phyloP scores from a whole-genome alignment of 1,140 invertebrate genomes.

The Penaeus chinensis region DNA sequence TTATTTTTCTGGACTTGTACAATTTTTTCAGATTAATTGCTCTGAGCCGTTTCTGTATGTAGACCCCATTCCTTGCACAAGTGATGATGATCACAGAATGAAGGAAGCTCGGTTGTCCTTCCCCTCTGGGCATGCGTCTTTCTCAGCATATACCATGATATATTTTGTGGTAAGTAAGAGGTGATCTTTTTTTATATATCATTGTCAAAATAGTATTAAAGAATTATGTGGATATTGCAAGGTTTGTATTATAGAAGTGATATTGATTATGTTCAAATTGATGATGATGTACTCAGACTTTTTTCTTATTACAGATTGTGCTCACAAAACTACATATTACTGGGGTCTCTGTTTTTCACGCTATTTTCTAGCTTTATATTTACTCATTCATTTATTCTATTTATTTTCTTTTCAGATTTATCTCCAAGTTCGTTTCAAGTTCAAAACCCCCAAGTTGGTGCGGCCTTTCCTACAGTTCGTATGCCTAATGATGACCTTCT shows the following conservation, averaged over 20 bases:
- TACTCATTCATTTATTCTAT: not conserved
- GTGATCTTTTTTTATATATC: not conserved
- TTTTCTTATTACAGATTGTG: not conserved
- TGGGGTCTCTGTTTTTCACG: not conserved
- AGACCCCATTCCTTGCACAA: constrained; percentile 53
- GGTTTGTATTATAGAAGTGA: too few relatives aligned
- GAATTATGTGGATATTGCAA: too few relatives aligned
- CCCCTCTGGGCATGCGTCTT: constrained; percentile 74
- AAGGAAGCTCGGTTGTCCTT: constrained; percentile 70
- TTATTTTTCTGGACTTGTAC: not conserved
- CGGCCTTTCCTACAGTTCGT: constrained; percentile 69
- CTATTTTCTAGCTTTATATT: not conserved
- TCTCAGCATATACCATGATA: constrained; percentile 70
- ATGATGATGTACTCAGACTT: not conserved
- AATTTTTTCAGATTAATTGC: constrained; percentile 45
- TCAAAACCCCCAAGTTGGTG: constrained; percentile 64
- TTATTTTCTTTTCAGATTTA: constrained; percentile 69
- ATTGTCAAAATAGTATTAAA: too few relatives aligned
- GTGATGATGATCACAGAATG: constrained; percentile 37
- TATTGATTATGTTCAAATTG: too few relatives aligned
- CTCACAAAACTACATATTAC: not conserved
- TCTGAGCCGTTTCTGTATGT: constrained; percentile 31
- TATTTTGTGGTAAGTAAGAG: constrained; percentile 70
- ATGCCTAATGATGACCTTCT: constrained; percentile 67
- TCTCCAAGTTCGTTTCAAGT: constrained; percentile 68